Conservation (phyloP, 2,797 vertebrate genomes). For the Enteromius mattozi region DNA sequence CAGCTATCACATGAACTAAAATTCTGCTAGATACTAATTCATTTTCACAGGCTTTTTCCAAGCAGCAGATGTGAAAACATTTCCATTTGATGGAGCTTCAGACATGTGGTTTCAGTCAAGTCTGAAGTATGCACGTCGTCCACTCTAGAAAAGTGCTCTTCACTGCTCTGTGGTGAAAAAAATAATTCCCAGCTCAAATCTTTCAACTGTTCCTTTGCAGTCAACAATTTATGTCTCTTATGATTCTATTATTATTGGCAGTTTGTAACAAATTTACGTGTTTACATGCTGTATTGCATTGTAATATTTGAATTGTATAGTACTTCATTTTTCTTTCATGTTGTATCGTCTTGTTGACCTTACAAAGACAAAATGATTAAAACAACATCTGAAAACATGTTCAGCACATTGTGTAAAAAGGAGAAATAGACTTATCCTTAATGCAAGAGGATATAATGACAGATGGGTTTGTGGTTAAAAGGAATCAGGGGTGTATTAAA, state of each 20-base stretch:
- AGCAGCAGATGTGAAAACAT: slow-evolving; percentile 57
- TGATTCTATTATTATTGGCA: slow-evolving; percentile 4
- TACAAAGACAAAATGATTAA: background rate
- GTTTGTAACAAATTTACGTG: slow-evolving; percentile 20
- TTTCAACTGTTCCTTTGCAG: slow-evolving; percentile 48
- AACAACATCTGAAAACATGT: background rate
- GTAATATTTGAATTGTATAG: background rate
- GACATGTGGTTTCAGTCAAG: slow-evolving; percentile 66
- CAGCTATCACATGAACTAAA: slow-evolving; percentile 24
- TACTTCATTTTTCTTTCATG: background rate
- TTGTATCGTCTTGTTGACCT: background rate
- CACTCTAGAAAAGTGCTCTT: slow-evolving; percentile 57
- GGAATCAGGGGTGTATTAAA: slow-evolving; percentile 3
- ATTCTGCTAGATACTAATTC: slow-evolving; percentile 48
- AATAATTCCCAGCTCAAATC: slow-evolving; percentile 61
- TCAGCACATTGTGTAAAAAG: background rate
- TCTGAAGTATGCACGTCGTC: slow-evolving; percentile 58
- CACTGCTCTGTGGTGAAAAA: slow-evolving; percentile 57
- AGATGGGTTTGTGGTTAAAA: slow-evolving; percentile 59
- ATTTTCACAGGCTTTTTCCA: slow-evolving; percentile 58
- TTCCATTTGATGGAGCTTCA: slow-evolving; percentile 46
- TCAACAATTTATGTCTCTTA: slow-evolving; percentile 46
- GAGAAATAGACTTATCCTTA: background rate
- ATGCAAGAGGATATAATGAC: background rate
- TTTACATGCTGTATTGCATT: background rate